Conservation (phyloP, 1,140 invertebrate species). For the Ylistrum balloti region DNA sequence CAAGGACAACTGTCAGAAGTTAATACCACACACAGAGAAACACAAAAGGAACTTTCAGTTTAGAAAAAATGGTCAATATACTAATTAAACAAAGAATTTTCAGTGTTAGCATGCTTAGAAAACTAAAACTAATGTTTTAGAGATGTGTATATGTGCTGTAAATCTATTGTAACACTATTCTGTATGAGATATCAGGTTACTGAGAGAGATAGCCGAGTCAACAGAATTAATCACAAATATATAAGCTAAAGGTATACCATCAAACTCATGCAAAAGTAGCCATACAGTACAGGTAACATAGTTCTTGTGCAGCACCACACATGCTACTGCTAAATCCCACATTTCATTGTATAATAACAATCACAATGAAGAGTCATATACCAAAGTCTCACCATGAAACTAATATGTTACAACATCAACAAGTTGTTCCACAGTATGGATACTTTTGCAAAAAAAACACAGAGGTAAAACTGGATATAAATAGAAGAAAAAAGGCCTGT, state of each 20-base stretch:
- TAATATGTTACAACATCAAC: background rate
- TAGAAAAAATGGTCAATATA: no score
- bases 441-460: background rate
- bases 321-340: background rate
- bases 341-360: no score
- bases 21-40: background rate
- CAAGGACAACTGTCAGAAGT: background rate
- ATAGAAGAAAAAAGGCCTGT: background rate
- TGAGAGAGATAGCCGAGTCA: background rate
- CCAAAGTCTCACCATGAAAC: no score
- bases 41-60: no score
- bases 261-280: conserved; percentile 26
- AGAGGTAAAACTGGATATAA: background rate
- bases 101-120: background rate
- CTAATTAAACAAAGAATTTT: no score
- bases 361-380: no score
- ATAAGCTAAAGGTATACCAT: background rate
- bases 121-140: background rate
- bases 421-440: background rate
- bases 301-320: background rate
- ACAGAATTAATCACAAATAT: background rate
- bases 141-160: background rate
- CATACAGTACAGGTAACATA: background rate
- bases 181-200: background rate
- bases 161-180: background rate